Conservation (phyloP, 2,888 invertebrate species). For the Apotomis capreana region DNA sequence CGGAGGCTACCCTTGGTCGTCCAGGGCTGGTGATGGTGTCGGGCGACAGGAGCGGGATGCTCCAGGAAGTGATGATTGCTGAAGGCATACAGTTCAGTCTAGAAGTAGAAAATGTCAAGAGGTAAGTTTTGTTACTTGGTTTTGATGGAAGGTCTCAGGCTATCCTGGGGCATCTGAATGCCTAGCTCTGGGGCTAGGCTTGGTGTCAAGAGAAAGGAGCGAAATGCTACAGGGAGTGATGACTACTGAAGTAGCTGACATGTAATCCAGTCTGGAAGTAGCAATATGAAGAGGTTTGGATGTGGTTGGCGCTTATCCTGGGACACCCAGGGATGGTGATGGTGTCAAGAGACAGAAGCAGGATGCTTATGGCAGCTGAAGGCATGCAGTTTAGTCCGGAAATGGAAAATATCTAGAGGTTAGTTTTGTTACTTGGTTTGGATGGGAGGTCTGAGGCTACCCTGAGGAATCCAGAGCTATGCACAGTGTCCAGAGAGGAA, state of each 20-base stretch:
- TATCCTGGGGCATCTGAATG: constrained; percentile 46
- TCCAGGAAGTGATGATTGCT: constrained; percentile 57
- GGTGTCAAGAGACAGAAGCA: no score
- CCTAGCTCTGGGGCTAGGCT: no score
- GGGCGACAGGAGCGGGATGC: constrained; percentile 51
- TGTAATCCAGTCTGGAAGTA: constrained; percentile 56
- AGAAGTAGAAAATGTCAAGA: constrained; percentile 64
- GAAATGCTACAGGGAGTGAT: constrained; percentile 58
- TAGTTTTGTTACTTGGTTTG: no score
- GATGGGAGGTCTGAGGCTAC: no score
- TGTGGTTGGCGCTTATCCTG: no score
- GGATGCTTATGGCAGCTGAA: not conserved
- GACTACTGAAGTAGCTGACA: constrained; percentile 47
- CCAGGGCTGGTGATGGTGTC: constrained; percentile 61
- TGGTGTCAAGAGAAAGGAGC: no score
- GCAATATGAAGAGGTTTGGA: constrained; percentile 62
- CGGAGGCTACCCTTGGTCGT: constrained; percentile 53
- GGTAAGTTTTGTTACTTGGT: constrained; percentile 55
- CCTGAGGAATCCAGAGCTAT: no score
- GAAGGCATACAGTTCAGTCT: constrained; percentile 57
- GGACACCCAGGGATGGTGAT: no score
- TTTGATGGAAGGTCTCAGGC: constrained; percentile 45
- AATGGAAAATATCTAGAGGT: no score
- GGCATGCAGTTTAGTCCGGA: no score
- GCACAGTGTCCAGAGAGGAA: no score